These are phyloP conservation scores for Philereme vetulata DNA, from an alignment of 2,888 invertebrate genomes.

Conservation along the genomic window DNA sequence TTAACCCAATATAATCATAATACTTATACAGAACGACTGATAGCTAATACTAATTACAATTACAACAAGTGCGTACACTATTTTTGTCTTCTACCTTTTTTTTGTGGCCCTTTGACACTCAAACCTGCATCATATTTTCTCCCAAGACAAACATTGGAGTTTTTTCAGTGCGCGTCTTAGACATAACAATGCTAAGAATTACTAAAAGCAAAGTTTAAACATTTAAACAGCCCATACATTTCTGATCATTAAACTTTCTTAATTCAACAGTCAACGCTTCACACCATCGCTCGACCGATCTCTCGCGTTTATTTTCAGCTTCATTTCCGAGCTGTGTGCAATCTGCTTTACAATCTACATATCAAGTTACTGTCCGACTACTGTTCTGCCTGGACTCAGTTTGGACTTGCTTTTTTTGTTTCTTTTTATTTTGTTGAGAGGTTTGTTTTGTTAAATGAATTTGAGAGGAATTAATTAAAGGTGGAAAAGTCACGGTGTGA, in stretches of 20 bases:
- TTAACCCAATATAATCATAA: no score
- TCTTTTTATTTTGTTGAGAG: slow-evolving; percentile 16
- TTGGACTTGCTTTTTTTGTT: slow-evolving; percentile 31
- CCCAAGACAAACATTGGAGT: no score
- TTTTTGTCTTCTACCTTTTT: no score
- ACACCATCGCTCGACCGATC: slow-evolving; percentile 30
- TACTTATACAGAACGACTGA: no score
- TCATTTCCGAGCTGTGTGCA: slow-evolving; percentile 46
- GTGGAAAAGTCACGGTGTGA: slow-evolving; percentile 31
- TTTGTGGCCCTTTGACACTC: no score
- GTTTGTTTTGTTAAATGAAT: slow-evolving; percentile 27
- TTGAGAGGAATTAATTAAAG: slow-evolving; percentile 39
- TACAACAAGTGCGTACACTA: no score
- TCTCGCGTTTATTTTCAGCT: slow-evolving; percentile 26
- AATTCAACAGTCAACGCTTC: slow-evolving; percentile 14
- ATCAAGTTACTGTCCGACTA: slow-evolving; percentile 71
- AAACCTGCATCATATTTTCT: no score
- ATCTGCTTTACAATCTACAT: slow-evolving; percentile 62
- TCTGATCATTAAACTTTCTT: slow-evolving; percentile 27
- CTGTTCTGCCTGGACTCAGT: slow-evolving; percentile 60
- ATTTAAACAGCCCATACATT: slow-evolving; percentile 1
- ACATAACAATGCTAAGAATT: no score
- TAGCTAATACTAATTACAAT: no score
- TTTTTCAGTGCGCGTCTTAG: no score
- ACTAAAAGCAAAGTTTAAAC: background rate